Conservation (phyloP, 2,113 vertebrate species). For the Camelus bactrianus region DNA sequence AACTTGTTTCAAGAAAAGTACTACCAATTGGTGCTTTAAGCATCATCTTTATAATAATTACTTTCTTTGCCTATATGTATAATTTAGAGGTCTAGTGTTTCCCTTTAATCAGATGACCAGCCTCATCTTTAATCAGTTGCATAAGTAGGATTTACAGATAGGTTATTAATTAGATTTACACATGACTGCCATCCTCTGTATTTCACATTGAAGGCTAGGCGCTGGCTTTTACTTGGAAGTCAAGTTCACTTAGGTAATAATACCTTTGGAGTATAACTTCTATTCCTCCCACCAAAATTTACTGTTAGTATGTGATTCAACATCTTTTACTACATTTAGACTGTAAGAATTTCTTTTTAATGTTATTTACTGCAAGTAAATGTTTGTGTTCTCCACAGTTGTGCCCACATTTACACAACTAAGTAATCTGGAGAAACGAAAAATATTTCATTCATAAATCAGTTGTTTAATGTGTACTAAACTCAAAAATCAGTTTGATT, state of each 20-base stretch:
- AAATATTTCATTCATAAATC: constrained; percentile 65
- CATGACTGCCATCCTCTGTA: constrained; percentile 31
- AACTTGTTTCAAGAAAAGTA: constrained; percentile 25
- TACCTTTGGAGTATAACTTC: constrained; percentile 32
- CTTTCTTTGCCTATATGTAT: not conserved
- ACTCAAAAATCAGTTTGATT: not conserved
- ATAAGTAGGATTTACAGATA: constrained; percentile 51
- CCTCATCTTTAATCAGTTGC: constrained; percentile 56
- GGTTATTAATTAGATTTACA: constrained; percentile 68
- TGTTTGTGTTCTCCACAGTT: constrained; percentile 15
- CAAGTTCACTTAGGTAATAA: constrained; percentile 71
- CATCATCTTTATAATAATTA: not conserved
- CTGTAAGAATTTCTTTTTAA: constrained; percentile 47
- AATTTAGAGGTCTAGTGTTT: constrained; percentile 50
- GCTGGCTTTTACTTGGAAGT: constrained; percentile 61
- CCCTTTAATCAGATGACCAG: constrained; percentile 40
- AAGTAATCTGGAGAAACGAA: constrained; percentile 49
- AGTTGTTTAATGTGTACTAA: constrained; percentile 30
- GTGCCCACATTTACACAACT: not conserved
- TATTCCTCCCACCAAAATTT: constrained; percentile 2
- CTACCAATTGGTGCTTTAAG: not conserved
- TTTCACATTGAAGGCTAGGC: constrained; percentile 63
- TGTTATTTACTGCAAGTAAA: constrained; percentile 51
- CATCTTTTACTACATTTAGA: not conserved
- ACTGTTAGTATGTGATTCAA: not conserved